Percentiles rank a stretch among this genome's conserved stretches.
These are phyloP conservation scores for Meandrusa payeni DNA, from an alignment of 2,888 invertebrate genomes.

Conservation along the genomic window DNA sequence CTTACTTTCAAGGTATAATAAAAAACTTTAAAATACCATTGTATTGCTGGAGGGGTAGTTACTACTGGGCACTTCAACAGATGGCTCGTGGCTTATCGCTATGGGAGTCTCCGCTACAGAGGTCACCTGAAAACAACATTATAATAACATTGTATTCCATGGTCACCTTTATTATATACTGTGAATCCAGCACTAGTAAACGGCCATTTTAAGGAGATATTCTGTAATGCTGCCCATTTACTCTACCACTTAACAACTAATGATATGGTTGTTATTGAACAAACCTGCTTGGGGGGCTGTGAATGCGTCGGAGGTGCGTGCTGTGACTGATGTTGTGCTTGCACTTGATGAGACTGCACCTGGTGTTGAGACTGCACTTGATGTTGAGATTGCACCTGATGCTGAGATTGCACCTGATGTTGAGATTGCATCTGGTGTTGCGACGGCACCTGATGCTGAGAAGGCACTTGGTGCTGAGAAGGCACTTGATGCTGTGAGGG, in stretches of 20 bases:
- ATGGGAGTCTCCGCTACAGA: constrained; percentile 35
- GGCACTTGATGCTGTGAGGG: not conserved
- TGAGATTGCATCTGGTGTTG: not conserved
- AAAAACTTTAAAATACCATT: constrained; percentile 37
- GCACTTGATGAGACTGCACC: not conserved
- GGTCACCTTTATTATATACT: too few species aligned
- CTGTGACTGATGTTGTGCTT: constrained; percentile 14
- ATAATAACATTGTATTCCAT: not conserved
- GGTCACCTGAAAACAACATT: constrained; percentile 30
- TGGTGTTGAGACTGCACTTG: constrained; percentile 2
- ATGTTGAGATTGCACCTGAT: constrained; percentile 1
- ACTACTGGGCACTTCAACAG: constrained; percentile 34
- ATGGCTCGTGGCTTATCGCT: constrained; percentile 35
- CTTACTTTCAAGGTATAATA: too few species aligned
- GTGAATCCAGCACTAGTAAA: too few species aligned
- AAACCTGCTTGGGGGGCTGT: constrained; percentile 28
- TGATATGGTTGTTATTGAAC: not conserved
- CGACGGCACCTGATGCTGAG: constrained; percentile 6
- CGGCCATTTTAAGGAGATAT: too few species aligned
- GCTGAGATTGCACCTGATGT: not conserved
- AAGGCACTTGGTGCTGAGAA: constrained; percentile 16
- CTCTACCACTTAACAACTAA: too few species aligned
- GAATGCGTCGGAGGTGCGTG: constrained; percentile 18
- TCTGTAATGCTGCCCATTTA: too few species aligned
- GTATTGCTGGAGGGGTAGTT: constrained; percentile 38